phyloP scores from a whole-genome alignment of 1,140 invertebrate species.

The Scaptomyza hsui region DNA sequence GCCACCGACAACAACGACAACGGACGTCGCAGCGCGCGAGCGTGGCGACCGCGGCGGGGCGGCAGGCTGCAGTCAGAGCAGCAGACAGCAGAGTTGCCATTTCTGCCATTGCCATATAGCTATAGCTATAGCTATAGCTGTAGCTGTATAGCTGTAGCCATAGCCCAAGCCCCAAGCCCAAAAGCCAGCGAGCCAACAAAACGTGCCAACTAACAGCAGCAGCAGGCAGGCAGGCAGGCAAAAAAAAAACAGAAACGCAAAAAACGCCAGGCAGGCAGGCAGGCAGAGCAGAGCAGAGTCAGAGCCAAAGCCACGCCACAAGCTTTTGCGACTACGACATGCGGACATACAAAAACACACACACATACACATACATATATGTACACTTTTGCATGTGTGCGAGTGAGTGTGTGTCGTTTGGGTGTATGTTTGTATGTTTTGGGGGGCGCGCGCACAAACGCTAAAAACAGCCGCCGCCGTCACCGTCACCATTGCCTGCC shows the following conservation, averaged over 20 bases:
- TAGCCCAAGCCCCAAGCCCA: conserved; percentile 56
- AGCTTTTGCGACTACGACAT: conserved; percentile 75
- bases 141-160: conserved; percentile 3
- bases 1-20: conserved; percentile 20
- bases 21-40: conserved; percentile 53
- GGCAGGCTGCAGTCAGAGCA: conserved; percentile 67
- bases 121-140: no score
- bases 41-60: conserved; percentile 63
- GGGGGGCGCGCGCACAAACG: conserved; percentile 70
- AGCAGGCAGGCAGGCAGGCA: conserved; percentile 55
- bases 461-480: conserved; percentile 76
- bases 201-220: conserved; percentile 71
- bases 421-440: conserved; percentile 38
- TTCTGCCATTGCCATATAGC: not conserved
- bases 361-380: conserved; percentile 12
- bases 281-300: conserved; percentile 40
- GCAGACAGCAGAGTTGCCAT: conserved; percentile 41
- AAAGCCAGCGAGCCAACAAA: conserved; percentile 77
- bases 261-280: conserved; percentile 75
- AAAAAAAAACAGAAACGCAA: conserved; percentile 78
- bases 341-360: conserved; percentile 40
- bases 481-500: conserved; percentile 17
- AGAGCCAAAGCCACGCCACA: conserved; percentile 75
- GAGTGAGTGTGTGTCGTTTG: conserved; percentile 5
- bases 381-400: conserved; percentile 24